Percentiles rank a stretch among this genome's conserved stretches.
Conservation (phyloP, 2,888 invertebrate genomes). For the Microdon myrmicae region DNA sequence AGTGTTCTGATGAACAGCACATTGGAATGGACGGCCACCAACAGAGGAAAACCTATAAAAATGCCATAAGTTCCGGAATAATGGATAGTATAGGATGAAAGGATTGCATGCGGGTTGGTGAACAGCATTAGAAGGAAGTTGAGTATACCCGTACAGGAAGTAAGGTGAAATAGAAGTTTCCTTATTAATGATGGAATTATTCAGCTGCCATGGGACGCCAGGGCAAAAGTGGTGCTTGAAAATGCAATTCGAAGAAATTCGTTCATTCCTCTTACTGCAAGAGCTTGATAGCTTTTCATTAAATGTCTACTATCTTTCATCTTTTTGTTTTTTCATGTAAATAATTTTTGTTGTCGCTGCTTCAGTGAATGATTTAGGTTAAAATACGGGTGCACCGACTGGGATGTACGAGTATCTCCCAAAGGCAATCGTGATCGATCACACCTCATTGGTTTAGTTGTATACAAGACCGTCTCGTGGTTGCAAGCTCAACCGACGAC, state of each 20-base stretch:
- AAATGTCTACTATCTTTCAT: neutral
- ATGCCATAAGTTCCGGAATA: constrained; percentile 43
- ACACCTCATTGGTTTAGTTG: too few species aligned
- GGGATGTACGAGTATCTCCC: too few species aligned
- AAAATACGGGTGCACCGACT: neutral
- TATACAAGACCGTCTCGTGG: too few species aligned
- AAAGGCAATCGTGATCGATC: too few species aligned
- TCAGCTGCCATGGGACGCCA: constrained; percentile 37
- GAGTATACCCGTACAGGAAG: constrained; percentile 6
- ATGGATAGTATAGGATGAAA: constrained; percentile 24
- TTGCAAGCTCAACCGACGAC: too few species aligned
- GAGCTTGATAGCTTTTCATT: neutral
- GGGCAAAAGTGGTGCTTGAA: constrained; percentile 5
- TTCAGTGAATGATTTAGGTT: neutral
- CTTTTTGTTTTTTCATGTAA: neutral
- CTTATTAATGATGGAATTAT: constrained; percentile 49
- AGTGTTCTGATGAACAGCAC: constrained; percentile 25
- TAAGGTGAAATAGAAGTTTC: constrained; percentile 38
- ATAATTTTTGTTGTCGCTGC: neutral
- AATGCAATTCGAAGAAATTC: constrained; percentile 28
- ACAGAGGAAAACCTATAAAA: constrained; percentile 41
- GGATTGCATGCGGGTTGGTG: neutral
- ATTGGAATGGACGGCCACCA: constrained; percentile 18
- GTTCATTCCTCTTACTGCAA: neutral
- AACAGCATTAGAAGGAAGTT: constrained; percentile 3